Evolutionary conservation across 2,797 vertebrate species (phyloP).

Genomic region (Sebastiscus albofasciatus): DNA sequence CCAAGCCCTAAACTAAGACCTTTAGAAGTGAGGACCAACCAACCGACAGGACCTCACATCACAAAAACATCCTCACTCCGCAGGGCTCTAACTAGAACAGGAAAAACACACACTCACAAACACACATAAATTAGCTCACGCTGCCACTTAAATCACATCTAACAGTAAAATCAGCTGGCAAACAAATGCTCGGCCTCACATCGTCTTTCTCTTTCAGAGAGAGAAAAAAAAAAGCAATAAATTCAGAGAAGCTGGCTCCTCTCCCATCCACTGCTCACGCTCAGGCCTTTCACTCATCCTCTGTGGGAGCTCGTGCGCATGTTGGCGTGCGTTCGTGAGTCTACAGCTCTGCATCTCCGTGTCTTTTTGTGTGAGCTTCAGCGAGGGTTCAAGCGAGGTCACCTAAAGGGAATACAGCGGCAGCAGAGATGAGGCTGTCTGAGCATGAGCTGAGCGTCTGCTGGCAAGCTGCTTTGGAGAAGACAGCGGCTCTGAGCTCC

Average conservation of each 20-base stretch:
- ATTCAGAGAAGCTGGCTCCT: constrained; percentile 45
- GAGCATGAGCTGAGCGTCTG: constrained; percentile 62
- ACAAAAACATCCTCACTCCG: neutral
- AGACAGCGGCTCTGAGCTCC: constrained; percentile 60
- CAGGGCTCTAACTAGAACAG: neutral
- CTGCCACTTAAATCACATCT: constrained; percentile 41
- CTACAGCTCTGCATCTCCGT: constrained; percentile 34
- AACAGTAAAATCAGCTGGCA: constrained; percentile 46
- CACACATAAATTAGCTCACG: neutral
- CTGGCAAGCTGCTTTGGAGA: constrained; percentile 54
- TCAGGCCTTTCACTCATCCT: constrained; percentile 48
- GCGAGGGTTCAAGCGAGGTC: constrained; percentile 55
- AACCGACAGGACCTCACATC: neutral
- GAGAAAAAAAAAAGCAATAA: constrained; percentile 14
- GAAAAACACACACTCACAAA: neutral
- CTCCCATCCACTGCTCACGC: constrained; percentile 42
- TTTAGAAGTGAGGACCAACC: neutral
- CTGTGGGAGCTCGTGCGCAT: neutral
- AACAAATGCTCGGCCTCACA: constrained; percentile 29
- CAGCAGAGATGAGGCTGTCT: constrained; percentile 45
- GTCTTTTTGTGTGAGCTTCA: constrained; percentile 43
- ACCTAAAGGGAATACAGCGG: constrained; percentile 51
- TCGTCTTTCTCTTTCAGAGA: constrained; percentile 32
- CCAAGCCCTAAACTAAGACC: constrained; percentile 1
- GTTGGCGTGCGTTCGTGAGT: constrained; percentile 3